Evolutionary conservation across 2,888 invertebrate genomes (phyloP).

Genomic region (Lepidocyrtoides sp.): DNA sequence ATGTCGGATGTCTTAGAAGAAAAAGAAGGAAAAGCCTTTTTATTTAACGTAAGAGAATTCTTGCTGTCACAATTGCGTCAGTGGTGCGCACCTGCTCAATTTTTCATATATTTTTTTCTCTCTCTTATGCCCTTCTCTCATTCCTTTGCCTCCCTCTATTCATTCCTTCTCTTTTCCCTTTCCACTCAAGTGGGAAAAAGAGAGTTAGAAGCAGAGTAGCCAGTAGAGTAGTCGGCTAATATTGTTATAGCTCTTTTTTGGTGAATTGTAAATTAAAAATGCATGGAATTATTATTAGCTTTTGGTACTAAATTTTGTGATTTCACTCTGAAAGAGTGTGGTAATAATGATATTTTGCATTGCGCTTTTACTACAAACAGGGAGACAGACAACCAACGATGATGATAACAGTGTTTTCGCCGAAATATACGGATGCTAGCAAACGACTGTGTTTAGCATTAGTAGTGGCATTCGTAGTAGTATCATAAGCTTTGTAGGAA

Average conservation of each 20-base stretch:
- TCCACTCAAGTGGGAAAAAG: background rate
- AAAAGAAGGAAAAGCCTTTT: slow-evolving; percentile 51
- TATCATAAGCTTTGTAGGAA: slow-evolving; percentile 9
- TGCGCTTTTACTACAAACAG: slow-evolving; percentile 25
- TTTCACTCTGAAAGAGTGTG: slow-evolving; percentile 37
- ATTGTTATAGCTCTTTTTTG: slow-evolving; percentile 38
- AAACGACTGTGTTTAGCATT: background rate
- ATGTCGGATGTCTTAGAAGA: slow-evolving; percentile 55
- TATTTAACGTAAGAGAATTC: slow-evolving; percentile 61
- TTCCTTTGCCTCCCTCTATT: background rate
- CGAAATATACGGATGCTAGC: background rate
- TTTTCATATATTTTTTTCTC: slow-evolving; percentile 77
- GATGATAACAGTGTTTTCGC: slow-evolving; percentile 13
- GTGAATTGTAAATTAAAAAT: slow-evolving; percentile 67
- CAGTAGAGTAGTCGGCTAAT: slow-evolving; percentile 18
- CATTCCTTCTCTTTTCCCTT: slow-evolving; percentile 22
- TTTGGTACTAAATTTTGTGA: slow-evolving; percentile 51
- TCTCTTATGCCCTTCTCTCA: slow-evolving; percentile 45
- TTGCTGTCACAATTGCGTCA: slow-evolving; percentile 76
- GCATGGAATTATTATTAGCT: slow-evolving; percentile 74
- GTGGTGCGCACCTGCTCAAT: slow-evolving; percentile 78
- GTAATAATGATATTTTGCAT: slow-evolving; percentile 49
- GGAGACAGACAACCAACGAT: slow-evolving; percentile 5
- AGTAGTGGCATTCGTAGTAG: background rate
- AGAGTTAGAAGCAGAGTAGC: background rate